Evolutionary conservation across 2,797 vertebrate genomes (phyloP), one percentile per base, ranked within the genome.

Genomic region (Coreius guichenoti): DNA sequence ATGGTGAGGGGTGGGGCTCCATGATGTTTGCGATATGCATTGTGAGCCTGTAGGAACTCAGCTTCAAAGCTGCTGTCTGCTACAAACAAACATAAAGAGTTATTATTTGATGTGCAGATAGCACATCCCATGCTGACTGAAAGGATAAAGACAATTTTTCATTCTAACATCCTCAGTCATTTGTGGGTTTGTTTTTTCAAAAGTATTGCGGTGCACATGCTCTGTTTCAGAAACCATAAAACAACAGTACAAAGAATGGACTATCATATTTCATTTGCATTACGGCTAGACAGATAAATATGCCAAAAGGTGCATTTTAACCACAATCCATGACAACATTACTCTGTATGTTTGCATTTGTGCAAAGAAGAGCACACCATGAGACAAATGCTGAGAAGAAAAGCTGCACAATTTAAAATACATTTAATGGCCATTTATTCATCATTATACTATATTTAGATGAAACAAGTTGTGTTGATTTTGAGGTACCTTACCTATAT

Each of bases 11-110:
- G 75, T 0, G 88, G 85, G 0, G 92, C 72, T 1, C 65, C 49
- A 77, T 96, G 95, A 43, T 75, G 70, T 0, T 49, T 56, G 43
- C 95, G 90, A 86, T 92, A 92, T 2, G 29, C 0, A 12, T 95
- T 95, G 90, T 96, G 95, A 21, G 90, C 58, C 0, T 90, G 72
- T 78, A 95, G 88, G 85, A 94, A 94, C 87, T 93, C 93, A 14
- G 63, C n/a, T 75, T 90, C 81, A 87, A 95, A 95, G 39, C 47
- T 88, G 23, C 5, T 8, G 80, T 88, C 94, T 94, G 79, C 80
- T 9, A 56, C 36, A 78, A 5, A 58, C 17, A 33, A 61, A 83
- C n/a, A 82, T 2, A 74, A 65, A 83, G 29, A 33, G 70, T 63
- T 63, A 70, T 73, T 43, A 70, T 73, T 43, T 58, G 51, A 82